Evolutionary conservation across 2,113 vertebrate genomes (phyloP).

Genomic region (Crotalus horridus): DNA sequence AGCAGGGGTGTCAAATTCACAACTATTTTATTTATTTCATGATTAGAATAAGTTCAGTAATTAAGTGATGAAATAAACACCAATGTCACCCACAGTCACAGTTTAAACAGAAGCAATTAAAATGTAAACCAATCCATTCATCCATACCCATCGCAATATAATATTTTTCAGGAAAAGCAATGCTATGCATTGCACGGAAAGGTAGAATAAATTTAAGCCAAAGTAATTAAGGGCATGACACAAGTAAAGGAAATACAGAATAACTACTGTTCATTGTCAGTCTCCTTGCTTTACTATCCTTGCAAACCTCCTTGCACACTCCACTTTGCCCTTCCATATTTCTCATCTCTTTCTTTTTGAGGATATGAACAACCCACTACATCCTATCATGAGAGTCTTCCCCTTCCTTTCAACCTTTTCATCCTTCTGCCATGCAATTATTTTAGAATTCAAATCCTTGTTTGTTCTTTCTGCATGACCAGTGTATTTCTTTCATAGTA

Average conservation of each 20-base stretch:
- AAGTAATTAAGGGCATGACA: background rate
- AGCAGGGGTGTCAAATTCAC: too few relatives aligned
- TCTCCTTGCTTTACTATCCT: background rate
- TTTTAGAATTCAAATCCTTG: background rate
- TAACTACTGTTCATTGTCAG: background rate
- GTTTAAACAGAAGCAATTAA: background rate
- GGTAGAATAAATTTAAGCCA: background rate
- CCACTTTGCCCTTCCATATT: background rate
- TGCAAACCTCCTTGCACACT: background rate
- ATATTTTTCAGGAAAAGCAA: background rate
- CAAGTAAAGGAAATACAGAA: background rate
- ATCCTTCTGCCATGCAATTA: background rate
- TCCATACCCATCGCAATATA: background rate
- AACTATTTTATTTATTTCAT: background rate
- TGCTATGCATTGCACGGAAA: background rate
- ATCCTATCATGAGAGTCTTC: background rate
- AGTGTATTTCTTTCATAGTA: background rate
- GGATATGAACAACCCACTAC: background rate
- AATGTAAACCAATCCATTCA: background rate
- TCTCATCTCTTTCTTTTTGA: background rate
- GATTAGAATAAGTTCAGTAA: background rate
- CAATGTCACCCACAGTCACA: background rate
- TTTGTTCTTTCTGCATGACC: background rate
- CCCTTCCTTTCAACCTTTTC: background rate
- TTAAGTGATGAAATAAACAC: background rate